Conservation (phyloP, 2,888 invertebrate genomes). For the Caenorhabditis zanzibari region DNA sequence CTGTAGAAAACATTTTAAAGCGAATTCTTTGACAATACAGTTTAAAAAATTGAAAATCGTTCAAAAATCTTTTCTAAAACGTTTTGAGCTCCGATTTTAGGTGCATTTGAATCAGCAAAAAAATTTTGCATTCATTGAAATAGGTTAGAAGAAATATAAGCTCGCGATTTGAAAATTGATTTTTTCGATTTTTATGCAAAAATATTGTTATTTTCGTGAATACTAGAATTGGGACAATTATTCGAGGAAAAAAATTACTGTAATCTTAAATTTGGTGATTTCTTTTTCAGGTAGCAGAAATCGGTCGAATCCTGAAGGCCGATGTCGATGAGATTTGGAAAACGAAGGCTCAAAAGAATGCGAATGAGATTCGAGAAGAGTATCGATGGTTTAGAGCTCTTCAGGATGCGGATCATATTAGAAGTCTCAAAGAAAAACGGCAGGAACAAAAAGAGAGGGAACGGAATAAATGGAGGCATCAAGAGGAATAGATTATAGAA, state of each 20-base stretch:
- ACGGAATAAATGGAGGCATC: conserved; percentile 58
- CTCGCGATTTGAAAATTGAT: too few relatives aligned
- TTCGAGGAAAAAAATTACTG: too few relatives aligned
- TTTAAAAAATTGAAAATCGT: background rate
- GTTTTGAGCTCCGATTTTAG: too few relatives aligned
- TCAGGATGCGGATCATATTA: conserved; percentile 67
- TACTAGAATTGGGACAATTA: too few relatives aligned
- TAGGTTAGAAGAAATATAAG: too few relatives aligned
- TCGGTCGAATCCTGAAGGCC: conserved; percentile 74
- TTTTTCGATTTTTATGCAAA: too few relatives aligned
- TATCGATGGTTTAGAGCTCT: conserved; percentile 73
- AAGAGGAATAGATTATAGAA: conserved; percentile 1
- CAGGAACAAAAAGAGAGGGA: conserved; percentile 53
- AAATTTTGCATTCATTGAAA: too few relatives aligned
- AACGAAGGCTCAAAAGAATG: conserved; percentile 61
- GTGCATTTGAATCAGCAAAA: too few relatives aligned
- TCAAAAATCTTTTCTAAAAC: too few relatives aligned
- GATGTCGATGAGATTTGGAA: conserved; percentile 79
- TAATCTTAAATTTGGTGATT: background rate
- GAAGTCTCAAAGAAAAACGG: conserved; percentile 64
- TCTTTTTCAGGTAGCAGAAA: conserved; percentile 63
- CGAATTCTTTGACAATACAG: too few relatives aligned
- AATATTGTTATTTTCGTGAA: too few relatives aligned
- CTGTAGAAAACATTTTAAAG: too few relatives aligned
- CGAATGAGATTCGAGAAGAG: conserved; percentile 75